Base-by-base conservation (phyloP, 2,797 vertebrate species). In the Gorsachius magnificus region DNA sequence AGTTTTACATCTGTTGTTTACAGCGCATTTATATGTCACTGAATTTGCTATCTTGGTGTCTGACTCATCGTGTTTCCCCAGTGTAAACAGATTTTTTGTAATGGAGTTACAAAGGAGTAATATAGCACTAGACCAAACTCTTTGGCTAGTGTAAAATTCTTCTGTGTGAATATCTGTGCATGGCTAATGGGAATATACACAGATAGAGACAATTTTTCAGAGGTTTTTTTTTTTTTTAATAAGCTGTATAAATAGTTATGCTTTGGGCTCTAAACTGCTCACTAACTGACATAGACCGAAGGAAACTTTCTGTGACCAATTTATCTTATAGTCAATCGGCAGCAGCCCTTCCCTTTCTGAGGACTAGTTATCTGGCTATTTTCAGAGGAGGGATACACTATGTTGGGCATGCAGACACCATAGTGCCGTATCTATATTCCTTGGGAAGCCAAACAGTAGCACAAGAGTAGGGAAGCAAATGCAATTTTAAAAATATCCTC, bases 1-100 rank as follows among this genome's bases (percentile, higher is more conserved):
- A 80, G 66, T 85, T 94, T 96, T 94, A 45, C 75, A 92, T 96
- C 93, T 96, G 86, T 92, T 85, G 45, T 89, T 95, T 90, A 85
- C 78, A 92, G 68, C 53, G 83, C 81, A 85, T 89, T 92, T 92
- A 84, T 93, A 80, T 95, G 88, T 92, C 90, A 82, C 48, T 54
- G 38, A 75, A 80, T 89, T 95, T 95, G 77, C 77, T 87, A 0
- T 94, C 90, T 57, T 68, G 29, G 26, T 84, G 41, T 57, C 36
- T 96, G 88, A 87, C 48, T 96, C 93, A 96, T 51, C 45, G 64
- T 93, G 70, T 75, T 96, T 91, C 71, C 88, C 81, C 14, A n/a
- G 5, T n/a, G 33, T 82, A 75, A 95, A 89, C 36, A 89, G 63
- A 45, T 53, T 82, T 86, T 95, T 92, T 89, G 8, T 56, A 77